These are phyloP conservation scores for Cyprinus carpio DNA, from an alignment of 2,113 vertebrate genomes.

Conservation along the genomic window DNA sequence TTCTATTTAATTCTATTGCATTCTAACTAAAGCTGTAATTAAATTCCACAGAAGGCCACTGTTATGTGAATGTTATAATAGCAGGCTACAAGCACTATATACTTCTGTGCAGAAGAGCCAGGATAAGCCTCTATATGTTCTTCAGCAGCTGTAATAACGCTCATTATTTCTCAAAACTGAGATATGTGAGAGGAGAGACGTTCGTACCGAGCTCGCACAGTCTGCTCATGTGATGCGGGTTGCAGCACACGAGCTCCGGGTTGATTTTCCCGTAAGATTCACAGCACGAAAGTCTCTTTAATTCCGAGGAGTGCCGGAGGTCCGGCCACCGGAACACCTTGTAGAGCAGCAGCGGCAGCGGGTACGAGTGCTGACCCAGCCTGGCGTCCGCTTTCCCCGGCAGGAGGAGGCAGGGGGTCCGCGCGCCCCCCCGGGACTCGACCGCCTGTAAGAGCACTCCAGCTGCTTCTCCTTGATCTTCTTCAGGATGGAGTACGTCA, in stretches of 20 bases:
- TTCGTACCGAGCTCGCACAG: constrained; percentile 92
- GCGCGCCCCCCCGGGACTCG: constrained; percentile 88
- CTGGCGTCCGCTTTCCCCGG: constrained; percentile 86
- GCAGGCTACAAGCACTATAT: too few relatives aligned
- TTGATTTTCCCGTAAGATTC: constrained; percentile 92
- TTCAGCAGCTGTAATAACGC: neutral
- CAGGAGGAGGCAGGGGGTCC: constrained; percentile 89
- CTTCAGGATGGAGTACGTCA: constrained; percentile 91
- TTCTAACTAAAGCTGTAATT: too few relatives aligned
- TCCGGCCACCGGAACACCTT: constrained; percentile 98
- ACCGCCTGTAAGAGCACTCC: constrained; percentile 91
- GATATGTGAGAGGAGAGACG: neutral
- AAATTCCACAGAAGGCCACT: too few relatives aligned
- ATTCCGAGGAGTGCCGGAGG: constrained; percentile 90
- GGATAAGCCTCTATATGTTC: neutral
- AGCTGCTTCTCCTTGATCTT: constrained; percentile 93
- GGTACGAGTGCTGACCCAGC: constrained; percentile 86
- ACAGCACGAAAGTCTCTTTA: constrained; percentile 94
- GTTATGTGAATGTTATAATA: too few relatives aligned
- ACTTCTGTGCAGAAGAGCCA: neutral
- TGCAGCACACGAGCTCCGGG: constrained; percentile 94
- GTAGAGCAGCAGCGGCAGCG: constrained; percentile 91
- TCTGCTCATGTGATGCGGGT: constrained; percentile 96
- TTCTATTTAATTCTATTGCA: neutral
- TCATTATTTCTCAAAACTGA: neutral